Evolutionary conservation across 1,140 invertebrate genomes (phyloP).

Genomic region (Popillia japonica): DNA sequence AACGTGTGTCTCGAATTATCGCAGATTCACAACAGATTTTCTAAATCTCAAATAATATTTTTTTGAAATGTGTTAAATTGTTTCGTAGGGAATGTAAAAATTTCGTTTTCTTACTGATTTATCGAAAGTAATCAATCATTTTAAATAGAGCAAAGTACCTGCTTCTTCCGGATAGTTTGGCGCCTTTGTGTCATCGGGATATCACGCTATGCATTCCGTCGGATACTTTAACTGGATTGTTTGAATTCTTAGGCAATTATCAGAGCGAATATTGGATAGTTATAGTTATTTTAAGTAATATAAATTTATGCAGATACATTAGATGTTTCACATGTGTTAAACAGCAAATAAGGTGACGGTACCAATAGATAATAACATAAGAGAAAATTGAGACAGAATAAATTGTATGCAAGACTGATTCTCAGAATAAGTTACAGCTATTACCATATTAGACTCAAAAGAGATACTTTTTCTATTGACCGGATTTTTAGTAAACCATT

Average conservation of each 20-base stretch:
- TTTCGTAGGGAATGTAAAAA: background rate
- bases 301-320: background rate
- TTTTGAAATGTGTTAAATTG: too few relatives aligned
- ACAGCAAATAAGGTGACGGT: background rate
- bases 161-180: background rate
- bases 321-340: background rate
- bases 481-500: too few relatives aligned
- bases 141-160: constrained; percentile 1
- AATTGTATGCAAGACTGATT: too few relatives aligned
- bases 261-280: background rate
- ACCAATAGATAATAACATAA: too few relatives aligned
- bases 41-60: too few relatives aligned
- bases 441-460: too few relatives aligned
- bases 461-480: too few relatives aligned
- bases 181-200: background rate
- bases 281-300: background rate
- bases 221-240: background rate
- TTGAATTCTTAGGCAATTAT: constrained; percentile 14
- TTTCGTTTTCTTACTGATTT: background rate
- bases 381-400: too few relatives aligned
- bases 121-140: constrained; percentile 6
- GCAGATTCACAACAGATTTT: too few relatives aligned
- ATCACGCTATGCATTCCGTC: background rate
- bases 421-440: too few relatives aligned
- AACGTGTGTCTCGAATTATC: too few relatives aligned